Evolutionary conservation across 2,888 invertebrate genomes (phyloP).

Genomic region (Conchocele bisecta): DNA sequence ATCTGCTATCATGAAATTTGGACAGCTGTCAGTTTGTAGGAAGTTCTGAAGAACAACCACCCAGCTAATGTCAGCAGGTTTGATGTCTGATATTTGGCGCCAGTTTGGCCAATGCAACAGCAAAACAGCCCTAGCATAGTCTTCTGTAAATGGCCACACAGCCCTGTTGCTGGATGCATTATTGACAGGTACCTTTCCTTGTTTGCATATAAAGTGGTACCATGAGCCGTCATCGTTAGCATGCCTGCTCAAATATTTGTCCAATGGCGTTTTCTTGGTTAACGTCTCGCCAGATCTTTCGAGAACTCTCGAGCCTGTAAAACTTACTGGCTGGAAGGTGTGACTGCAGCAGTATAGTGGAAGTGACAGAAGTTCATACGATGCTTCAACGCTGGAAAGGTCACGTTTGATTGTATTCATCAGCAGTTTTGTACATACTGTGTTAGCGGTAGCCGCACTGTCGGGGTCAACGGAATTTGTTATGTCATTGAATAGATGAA

Average conservation of each 20-base stretch:
- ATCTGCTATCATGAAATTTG: constrained; percentile 54
- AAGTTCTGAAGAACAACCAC: constrained; percentile 32
- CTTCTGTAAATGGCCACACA: constrained; percentile 53
- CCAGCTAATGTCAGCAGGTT: constrained; percentile 46
- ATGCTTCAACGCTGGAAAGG: constrained; percentile 48
- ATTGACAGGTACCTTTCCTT: constrained; percentile 47
- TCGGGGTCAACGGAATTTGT: no score
- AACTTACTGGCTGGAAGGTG: constrained; percentile 48
- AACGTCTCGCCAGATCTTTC: constrained; percentile 29
- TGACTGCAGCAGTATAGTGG: constrained; percentile 56
- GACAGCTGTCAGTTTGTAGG: constrained; percentile 28
- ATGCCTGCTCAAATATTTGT: constrained; percentile 39
- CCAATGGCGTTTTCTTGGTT: constrained; percentile 46
- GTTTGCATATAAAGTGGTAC: constrained; percentile 42
- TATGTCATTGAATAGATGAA: constrained; percentile 30
- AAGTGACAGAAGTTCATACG: constrained; percentile 25
- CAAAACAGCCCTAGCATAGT: constrained; percentile 46
- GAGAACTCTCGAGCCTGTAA: constrained; percentile 50
- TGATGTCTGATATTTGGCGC: constrained; percentile 51
- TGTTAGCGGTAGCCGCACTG: constrained; percentile 5
- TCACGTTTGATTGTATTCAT: constrained; percentile 50
- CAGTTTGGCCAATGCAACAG: constrained; percentile 55
- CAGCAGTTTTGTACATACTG: constrained; percentile 40
- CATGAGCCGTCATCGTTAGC: constrained; percentile 36
- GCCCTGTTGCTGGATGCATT: constrained; percentile 20